These are phyloP conservation scores for Macrosteles quadrilineatus DNA, from an alignment of 1,140 invertebrate species.

Conservation along the genomic window DNA sequence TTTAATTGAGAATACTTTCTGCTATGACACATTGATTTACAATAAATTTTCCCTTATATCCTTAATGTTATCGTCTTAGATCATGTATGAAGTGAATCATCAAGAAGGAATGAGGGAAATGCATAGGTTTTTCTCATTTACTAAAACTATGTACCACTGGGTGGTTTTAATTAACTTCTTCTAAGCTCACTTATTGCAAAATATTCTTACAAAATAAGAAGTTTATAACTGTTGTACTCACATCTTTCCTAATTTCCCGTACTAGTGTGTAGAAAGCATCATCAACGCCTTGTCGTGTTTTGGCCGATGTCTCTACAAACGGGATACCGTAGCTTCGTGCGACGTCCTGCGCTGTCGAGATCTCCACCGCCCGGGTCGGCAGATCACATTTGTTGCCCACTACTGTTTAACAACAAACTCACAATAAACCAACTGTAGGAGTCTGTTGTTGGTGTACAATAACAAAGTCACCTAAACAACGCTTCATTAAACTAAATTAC, in stretches of 20 bases:
- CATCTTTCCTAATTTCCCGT: slow-evolving; percentile 75
- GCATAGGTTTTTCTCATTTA: no score
- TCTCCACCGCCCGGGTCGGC: slow-evolving; percentile 83
- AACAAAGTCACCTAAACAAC: no score
- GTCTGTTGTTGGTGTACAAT: no score
- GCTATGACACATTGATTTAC: no score
- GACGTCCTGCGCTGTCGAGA: slow-evolving; percentile 83
- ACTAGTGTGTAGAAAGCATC: slow-evolving; percentile 99
- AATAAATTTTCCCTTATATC: no score
- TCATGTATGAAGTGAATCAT: no score
- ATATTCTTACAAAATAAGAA: not conserved
- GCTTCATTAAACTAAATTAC: no score
- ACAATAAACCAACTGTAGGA: no score
- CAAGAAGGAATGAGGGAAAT: no score
- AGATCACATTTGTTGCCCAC: slow-evolving; percentile 99
- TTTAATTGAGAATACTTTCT: no score
- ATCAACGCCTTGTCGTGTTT: slow-evolving; percentile 98
- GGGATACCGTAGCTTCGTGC: slow-evolving; percentile 97
- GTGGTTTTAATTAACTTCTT: not conserved
- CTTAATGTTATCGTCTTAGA: no score
- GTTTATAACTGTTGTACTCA: slow-evolving; percentile 31
- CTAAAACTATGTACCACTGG: not conserved
- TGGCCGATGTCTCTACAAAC: slow-evolving; percentile 98
- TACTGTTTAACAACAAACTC: slow-evolving; percentile 54
- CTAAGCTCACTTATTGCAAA: not conserved